phyloP scores from a whole-genome alignment of 53 echinoderm and acorn worm species.

The Patiria pectinifera region DNA sequence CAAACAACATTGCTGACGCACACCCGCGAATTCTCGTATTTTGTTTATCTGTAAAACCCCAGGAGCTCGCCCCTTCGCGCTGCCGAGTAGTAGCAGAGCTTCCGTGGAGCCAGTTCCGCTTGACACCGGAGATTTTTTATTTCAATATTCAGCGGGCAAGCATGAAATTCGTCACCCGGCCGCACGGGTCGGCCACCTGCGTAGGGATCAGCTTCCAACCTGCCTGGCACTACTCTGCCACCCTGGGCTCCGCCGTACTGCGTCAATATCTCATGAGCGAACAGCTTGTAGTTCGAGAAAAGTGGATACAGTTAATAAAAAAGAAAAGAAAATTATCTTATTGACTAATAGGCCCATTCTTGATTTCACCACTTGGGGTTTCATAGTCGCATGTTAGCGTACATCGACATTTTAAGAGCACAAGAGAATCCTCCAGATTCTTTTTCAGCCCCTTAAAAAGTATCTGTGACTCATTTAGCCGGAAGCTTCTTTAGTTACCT shows the following conservation, averaged over 20 bases:
- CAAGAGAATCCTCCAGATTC: too few relatives aligned
- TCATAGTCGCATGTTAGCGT: too few relatives aligned
- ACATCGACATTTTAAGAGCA: too few relatives aligned
- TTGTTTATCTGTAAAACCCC: neutral
- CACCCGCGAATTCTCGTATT: neutral
- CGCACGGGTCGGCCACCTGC: constrained; percentile 47
- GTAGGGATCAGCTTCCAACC: constrained; percentile 31
- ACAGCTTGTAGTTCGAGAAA: neutral
- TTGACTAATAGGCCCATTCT: too few relatives aligned
- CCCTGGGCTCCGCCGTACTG: neutral
- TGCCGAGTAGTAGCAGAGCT: neutral
- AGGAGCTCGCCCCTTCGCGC: neutral
- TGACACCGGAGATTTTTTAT: neutral
- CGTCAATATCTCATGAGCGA: constrained; percentile 44
- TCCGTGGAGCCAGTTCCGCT: neutral
- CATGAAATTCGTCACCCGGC: constrained; percentile 59
- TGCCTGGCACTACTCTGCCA: constrained; percentile 8
- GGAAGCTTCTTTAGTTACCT: neutral
- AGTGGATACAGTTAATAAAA: neutral
- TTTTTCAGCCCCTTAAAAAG: too few relatives aligned
- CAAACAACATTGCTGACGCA: neutral
- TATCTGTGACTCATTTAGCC: neutral
- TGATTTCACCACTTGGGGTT: too few relatives aligned
- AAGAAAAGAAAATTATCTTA: too few relatives aligned
- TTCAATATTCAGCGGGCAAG: constrained; percentile 46